Conservation (phyloP, 2,113 vertebrate genomes). For the Tiliqua scincoides region DNA sequence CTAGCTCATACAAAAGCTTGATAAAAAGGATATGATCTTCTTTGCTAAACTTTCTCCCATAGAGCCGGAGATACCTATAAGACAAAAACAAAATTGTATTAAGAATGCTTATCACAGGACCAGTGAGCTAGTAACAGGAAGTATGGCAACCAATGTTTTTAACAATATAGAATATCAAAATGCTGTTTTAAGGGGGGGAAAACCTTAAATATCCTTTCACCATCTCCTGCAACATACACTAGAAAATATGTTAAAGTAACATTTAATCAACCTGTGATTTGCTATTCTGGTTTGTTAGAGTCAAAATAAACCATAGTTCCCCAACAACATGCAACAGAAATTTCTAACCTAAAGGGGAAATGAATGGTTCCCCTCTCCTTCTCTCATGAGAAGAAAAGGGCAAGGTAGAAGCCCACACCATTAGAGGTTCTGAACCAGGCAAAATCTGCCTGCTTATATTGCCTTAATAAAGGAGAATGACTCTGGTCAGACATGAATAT, state of each 20-base stretch:
- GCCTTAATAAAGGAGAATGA: neutral
- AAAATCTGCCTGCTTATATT: neutral
- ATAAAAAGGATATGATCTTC: conserved; percentile 98
- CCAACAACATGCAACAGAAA: too few species aligned
- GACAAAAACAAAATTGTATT: neutral
- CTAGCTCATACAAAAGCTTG: conserved; percentile 93
- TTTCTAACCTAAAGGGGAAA: too few species aligned
- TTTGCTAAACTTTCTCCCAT: conserved; percentile 98
- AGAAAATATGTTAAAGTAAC: neutral
- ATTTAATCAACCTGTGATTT: too few species aligned
- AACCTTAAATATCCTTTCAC: neutral
- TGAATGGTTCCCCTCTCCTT: too few species aligned
- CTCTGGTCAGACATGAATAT: neutral
- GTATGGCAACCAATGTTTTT: neutral
- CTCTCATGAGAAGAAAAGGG: too few species aligned
- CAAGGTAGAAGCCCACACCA: too few species aligned
- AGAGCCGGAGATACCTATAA: conserved; percentile 92
- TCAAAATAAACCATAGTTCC: too few species aligned
- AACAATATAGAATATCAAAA: neutral
- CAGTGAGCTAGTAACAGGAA: too few species aligned
- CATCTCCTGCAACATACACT: neutral
- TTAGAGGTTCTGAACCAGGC: too few species aligned
- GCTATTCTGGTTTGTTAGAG: too few species aligned
- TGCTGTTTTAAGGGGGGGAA: neutral
- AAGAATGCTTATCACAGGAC: neutral